Conservation (phyloP, 2,888 invertebrate genomes). For the Leptinotarsa haldemani region DNA sequence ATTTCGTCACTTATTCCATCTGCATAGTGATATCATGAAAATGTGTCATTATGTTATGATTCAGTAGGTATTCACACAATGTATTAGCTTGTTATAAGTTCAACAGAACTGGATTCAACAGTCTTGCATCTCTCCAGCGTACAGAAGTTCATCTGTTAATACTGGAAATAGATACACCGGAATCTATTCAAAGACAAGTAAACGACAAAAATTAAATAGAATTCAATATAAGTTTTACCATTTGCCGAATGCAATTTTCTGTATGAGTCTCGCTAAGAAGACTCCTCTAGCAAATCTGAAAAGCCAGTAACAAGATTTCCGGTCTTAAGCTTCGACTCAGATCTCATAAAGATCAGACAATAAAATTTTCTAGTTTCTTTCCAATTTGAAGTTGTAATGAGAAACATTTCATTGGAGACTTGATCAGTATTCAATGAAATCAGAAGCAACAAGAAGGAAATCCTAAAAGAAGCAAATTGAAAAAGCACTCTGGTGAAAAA, state of each 20-base stretch:
- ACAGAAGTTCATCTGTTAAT: not conserved
- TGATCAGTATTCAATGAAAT: conserved; percentile 45
- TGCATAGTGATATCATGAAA: too few species aligned
- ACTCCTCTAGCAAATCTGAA: conserved; percentile 40
- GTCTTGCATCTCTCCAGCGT: not conserved
- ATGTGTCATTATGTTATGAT: too few species aligned
- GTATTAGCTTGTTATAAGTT: too few species aligned
- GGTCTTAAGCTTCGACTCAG: conserved; percentile 27
- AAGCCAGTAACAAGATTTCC: conserved; percentile 40
- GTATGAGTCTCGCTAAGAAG: conserved; percentile 32
- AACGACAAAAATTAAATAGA: conserved; percentile 14
- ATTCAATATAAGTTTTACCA: conserved; percentile 40
- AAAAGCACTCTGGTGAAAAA: conserved; percentile 8
- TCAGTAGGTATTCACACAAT: too few species aligned
- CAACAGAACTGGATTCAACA: too few species aligned
- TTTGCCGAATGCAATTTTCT: conserved; percentile 40
- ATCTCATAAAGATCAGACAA: conserved; percentile 37
- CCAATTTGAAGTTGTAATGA: conserved; percentile 48
- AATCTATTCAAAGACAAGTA: not conserved
- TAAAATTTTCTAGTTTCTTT: conserved; percentile 44
- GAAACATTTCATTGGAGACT: conserved; percentile 49
- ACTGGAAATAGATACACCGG: not conserved
- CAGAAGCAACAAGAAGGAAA: conserved; percentile 1
- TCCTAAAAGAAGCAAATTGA: conserved; percentile 4
- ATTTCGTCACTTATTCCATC: too few species aligned